These are phyloP conservation scores for Melanostigma gelatinosum DNA, from an alignment of 2,113 vertebrate species.

Conservation along the genomic window DNA sequence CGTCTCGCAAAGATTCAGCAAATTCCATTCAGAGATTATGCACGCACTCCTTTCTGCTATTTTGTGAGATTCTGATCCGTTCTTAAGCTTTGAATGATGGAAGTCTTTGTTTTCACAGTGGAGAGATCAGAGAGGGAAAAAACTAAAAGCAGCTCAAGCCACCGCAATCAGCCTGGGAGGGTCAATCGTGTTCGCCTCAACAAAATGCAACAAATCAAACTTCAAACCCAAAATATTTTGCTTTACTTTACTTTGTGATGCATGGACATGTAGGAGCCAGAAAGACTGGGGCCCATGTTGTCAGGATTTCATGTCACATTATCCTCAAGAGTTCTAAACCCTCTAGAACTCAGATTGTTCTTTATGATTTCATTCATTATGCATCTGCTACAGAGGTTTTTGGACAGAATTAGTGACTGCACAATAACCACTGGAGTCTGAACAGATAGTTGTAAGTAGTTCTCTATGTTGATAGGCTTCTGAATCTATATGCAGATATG, in stretches of 20 bases:
- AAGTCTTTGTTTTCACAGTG: constrained; percentile 27
- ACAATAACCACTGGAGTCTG: background rate
- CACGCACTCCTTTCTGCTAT: background rate
- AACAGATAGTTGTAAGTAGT: background rate
- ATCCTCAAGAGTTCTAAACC: background rate
- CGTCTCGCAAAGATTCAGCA: constrained; percentile 1
- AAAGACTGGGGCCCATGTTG: background rate
- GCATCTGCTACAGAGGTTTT: background rate
- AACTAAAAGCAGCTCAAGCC: constrained; percentile 1
- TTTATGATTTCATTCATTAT: background rate
- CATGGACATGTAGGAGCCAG: too few species aligned
- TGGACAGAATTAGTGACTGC: background rate
- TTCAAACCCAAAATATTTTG: background rate
- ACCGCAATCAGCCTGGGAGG: background rate
- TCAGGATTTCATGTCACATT: background rate
- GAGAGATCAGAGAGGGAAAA: constrained; percentile 5
- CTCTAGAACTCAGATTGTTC: background rate
- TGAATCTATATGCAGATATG: background rate
- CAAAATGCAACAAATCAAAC: constrained; percentile 2
- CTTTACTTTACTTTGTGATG: background rate
- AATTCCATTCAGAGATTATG: constrained; percentile 24
- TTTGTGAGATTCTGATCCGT: constrained; percentile 34
- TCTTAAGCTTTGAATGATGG: constrained; percentile 19
- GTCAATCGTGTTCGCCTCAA: background rate
- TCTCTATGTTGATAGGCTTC: background rate